Percentiles rank a stretch among this genome's conserved stretches.
Conservation (phyloP, 2,888 invertebrate species). For the Halictus ligatus region DNA sequence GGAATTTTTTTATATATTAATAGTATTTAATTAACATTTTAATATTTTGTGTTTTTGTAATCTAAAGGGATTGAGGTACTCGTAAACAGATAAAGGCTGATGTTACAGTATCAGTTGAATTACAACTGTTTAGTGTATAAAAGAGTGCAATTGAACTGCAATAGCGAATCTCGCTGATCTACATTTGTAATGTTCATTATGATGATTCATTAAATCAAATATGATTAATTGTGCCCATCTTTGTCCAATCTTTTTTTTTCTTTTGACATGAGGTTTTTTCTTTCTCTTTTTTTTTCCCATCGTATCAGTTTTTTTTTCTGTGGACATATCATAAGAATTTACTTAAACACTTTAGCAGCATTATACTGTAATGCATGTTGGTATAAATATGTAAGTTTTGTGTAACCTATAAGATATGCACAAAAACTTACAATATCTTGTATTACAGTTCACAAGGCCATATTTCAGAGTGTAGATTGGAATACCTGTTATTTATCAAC, state of each 20-base stretch:
- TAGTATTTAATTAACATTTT: slow-evolving; percentile 26
- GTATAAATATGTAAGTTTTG: slow-evolving; percentile 72
- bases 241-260: slow-evolving; percentile 84
- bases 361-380: slow-evolving; percentile 64
- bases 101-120: slow-evolving; percentile 36
- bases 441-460: slow-evolving; percentile 63
- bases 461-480: slow-evolving; percentile 44
- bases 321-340: slow-evolving; percentile 84
- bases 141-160: slow-evolving; percentile 79
- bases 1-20: slow-evolving; percentile 28
- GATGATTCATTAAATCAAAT: slow-evolving; percentile 79
- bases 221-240: slow-evolving; percentile 83
- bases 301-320: slow-evolving; percentile 84
- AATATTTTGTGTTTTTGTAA: slow-evolving; percentile 39
- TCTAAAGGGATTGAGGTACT: slow-evolving; percentile 21
- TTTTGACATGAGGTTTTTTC: slow-evolving; percentile 81
- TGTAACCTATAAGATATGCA: slow-evolving; percentile 65
- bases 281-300: slow-evolving; percentile 82
- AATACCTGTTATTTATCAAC: slow-evolving; percentile 4
- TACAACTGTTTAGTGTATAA: slow-evolving; percentile 17
- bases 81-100: slow-evolving; percentile 57
- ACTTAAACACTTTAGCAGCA: slow-evolving; percentile 76
- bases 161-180: slow-evolving; percentile 77
- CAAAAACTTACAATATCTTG: slow-evolving; percentile 70
- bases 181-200: slow-evolving; percentile 72